Conservation (phyloP, 2,797 vertebrate species). For the Decapterus maruadsi region DNA sequence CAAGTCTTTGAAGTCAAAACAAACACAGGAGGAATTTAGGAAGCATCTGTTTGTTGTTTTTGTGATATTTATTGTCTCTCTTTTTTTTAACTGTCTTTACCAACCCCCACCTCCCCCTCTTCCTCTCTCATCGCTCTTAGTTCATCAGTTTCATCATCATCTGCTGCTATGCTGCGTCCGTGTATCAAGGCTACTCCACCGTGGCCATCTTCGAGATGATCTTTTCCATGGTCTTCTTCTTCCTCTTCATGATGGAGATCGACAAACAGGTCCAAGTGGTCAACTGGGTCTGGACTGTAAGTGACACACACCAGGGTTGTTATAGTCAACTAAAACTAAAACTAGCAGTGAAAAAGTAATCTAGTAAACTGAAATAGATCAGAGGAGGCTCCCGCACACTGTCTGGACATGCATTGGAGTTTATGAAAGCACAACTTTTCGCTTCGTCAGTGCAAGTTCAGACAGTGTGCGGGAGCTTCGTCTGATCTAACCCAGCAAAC, state of each 20-base stretch:
- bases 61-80: not conserved
- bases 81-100: rapidly evolving
- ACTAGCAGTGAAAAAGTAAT: no score
- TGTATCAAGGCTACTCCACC: constrained; percentile 68
- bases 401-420: no score
- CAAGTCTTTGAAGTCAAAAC: no score
- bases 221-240: constrained; percentile 84
- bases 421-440: no score
- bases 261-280: constrained; percentile 85
- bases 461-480: no score
- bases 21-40: constrained; percentile 29
- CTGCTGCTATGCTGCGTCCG: constrained; percentile 87
- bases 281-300: constrained; percentile 92
- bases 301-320: constrained; percentile 47
- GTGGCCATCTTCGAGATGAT: constrained; percentile 86
- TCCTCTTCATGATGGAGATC: constrained; percentile 86
- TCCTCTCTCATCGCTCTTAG: constrained; percentile 63
- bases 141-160: constrained; percentile 86
- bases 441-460: no score
- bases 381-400: no score
- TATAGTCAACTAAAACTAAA: no score
- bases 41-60: constrained; percentile 29
- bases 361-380: no score
- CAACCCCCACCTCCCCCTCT: not conserved
- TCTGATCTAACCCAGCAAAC: no score